These are phyloP conservation scores for Pseudomugil gertrudae DNA, from an alignment of 2,797 vertebrate genomes.

Conservation along the genomic window DNA sequence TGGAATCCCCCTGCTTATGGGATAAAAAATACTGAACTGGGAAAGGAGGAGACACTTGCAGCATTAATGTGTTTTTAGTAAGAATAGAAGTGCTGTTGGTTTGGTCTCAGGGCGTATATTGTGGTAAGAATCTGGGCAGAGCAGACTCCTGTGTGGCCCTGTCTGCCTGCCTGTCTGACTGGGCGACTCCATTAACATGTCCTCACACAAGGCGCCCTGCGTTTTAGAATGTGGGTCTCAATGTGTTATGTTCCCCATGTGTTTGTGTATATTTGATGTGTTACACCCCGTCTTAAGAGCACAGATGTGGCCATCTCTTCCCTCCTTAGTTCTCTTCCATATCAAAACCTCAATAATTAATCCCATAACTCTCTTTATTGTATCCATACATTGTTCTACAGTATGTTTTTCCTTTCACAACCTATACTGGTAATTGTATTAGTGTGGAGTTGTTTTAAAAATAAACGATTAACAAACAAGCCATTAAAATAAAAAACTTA, in stretches of 20 bases:
- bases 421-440: constrained; percentile 2
- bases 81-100: constrained; percentile 54
- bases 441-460: not conserved
- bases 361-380: constrained; percentile 60
- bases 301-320: constrained; percentile 41
- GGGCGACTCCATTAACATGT: constrained; percentile 59
- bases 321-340: constrained; percentile 43
- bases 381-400: constrained; percentile 58
- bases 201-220: constrained; percentile 35
- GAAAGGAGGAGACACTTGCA: constrained; percentile 38
- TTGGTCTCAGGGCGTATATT: constrained; percentile 47
- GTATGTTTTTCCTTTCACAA: constrained; percentile 10
- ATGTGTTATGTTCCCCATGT: constrained; percentile 49
- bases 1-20: constrained; percentile 56
- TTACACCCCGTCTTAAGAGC: constrained; percentile 57
- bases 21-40: constrained; percentile 20
- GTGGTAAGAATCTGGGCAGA: constrained; percentile 51
- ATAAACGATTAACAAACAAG: not conserved
- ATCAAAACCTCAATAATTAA: constrained; percentile 79
- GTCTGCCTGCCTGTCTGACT: constrained; percentile 61
- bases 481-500: not conserved
- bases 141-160: constrained; percentile 70
- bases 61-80: constrained; percentile 51
- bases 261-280: constrained; percentile 49
- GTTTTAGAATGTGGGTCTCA: constrained; percentile 25